A percentile compares a stretch with the other conserved stretches of the same genome.
Evolutionary conservation across 2,888 invertebrate genomes (phyloP).

Genomic region (Oligia latruncula): DNA sequence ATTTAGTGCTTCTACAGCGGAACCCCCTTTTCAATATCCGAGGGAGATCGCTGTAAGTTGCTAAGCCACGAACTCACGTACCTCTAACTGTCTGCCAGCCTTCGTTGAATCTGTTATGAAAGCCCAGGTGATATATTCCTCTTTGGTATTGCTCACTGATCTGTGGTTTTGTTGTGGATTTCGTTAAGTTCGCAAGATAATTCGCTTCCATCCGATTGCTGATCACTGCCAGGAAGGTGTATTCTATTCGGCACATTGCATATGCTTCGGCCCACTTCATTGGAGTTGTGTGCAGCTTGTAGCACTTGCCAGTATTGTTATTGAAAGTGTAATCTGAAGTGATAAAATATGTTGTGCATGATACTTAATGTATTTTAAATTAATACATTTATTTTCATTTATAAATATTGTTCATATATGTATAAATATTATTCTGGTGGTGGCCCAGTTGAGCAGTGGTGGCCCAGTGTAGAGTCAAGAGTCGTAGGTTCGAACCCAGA

Average conservation of each 20-base stretch:
- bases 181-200: constrained; percentile 28
- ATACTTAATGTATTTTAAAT: not conserved
- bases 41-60: not conserved
- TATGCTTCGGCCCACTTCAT: constrained; percentile 79
- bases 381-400: constrained; percentile 47
- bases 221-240: constrained; percentile 74
- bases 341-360: constrained; percentile 11
- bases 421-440: no score
- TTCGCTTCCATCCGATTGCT: constrained; percentile 63
- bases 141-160: constrained; percentile 29
- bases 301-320: constrained; percentile 73
- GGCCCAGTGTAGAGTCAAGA: no score
- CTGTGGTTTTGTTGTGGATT: not conserved
- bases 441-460: no score
- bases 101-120: constrained; percentile 62
- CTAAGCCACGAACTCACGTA: constrained; percentile 38
- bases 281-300: constrained; percentile 79
- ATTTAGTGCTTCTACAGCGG: not conserved
- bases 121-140: constrained; percentile 69
- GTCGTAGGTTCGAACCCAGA: no score
- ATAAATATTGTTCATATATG: not conserved
- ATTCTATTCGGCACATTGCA: constrained; percentile 68
- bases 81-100: constrained; percentile 76
- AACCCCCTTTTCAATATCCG: not conserved
- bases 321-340: constrained; percentile 76